Evolutionary conservation across 2,113 vertebrate genomes (phyloP).

Genomic region (Alaudala cheleensis): DNA sequence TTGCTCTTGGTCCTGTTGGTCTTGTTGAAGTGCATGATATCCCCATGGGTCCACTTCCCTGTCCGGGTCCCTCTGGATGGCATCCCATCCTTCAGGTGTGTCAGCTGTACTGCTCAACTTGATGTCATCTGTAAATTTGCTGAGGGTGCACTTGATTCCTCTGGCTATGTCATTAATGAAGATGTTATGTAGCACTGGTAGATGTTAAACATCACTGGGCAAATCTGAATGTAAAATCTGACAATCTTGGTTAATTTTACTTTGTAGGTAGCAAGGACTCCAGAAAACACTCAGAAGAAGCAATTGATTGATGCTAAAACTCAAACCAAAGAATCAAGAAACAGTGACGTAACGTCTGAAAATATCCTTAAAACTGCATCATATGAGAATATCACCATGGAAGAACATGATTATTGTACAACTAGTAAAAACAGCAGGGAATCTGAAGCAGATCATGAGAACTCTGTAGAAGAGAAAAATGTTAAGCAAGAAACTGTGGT

Average conservation of each 20-base stretch:
- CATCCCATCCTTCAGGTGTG: not conserved
- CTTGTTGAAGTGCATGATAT: not conserved
- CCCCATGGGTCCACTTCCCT: not conserved
- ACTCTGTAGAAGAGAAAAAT: not conserved
- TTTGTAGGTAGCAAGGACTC: constrained; percentile 62
- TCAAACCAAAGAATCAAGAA: constrained; percentile 55
- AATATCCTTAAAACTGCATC: constrained; percentile 1
- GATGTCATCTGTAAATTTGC: not conserved
- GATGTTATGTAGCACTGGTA: not conserved
- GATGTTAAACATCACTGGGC: not conserved
- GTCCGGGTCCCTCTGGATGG: not conserved
- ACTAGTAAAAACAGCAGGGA: constrained; percentile 26
- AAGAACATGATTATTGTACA: constrained; percentile 77
- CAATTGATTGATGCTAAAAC: constrained; percentile 14
- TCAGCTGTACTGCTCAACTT: not conserved
- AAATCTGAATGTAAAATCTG: not conserved
- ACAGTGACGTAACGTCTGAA: constrained; percentile 47
- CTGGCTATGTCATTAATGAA: not conserved
- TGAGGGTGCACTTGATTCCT: fast-evolving
- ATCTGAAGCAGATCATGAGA: not conserved
- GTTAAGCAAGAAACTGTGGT: not conserved
- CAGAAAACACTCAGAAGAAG: constrained; percentile 65
- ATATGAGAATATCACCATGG: constrained; percentile 54
- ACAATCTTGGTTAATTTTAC: not conserved
- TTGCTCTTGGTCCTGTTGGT: not conserved